phyloP scores from a whole-genome alignment of 2,113 vertebrate genomes.

The Galeopterus variegatus region DNA sequence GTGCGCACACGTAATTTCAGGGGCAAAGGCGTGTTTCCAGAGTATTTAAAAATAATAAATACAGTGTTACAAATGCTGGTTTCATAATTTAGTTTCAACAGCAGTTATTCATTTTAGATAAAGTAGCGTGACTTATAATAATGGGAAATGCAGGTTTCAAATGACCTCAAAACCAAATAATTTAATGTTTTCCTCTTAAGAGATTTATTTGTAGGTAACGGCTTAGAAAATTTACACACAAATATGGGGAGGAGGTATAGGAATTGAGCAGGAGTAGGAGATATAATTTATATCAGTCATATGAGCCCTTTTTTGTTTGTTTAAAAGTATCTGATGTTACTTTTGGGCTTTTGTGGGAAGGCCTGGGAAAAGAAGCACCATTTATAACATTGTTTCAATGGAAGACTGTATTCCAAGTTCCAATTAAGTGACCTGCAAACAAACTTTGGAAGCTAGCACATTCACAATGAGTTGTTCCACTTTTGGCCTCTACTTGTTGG shows the following conservation, averaged over 20 bases:
- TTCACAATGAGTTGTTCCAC: slow-evolving; percentile 80
- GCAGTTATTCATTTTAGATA: neutral
- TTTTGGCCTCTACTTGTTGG: slow-evolving; percentile 76
- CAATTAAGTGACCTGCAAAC: slow-evolving; percentile 76
- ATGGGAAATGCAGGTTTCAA: neutral
- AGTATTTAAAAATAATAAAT: neutral
- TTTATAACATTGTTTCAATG: slow-evolving; percentile 80
- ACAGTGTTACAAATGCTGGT: neutral
- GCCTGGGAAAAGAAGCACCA: slow-evolving; percentile 75
- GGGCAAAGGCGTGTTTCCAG: neutral
- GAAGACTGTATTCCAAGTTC: slow-evolving; percentile 73
- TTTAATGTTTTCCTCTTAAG: slow-evolving; percentile 34
- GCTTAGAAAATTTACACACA: neutral
- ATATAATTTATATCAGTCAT: slow-evolving; percentile 5
- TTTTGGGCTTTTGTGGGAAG: slow-evolving; percentile 49
- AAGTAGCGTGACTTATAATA: neutral
- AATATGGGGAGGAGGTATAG: neutral
- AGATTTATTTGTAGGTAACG: neutral
- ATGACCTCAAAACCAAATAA: slow-evolving; percentile 27
- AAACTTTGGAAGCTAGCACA: slow-evolving; percentile 61
- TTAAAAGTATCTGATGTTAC: slow-evolving; percentile 66
- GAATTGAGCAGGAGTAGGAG: neutral
- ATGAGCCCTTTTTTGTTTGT: slow-evolving; percentile 51
- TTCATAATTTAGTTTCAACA: slow-evolving; percentile 10
- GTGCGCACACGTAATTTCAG: neutral